A percentile compares a stretch with the other conserved stretches of the same genome.
These are phyloP conservation scores for Neogale vison DNA, from an alignment of 2,113 vertebrate genomes.

Conservation along the genomic window DNA sequence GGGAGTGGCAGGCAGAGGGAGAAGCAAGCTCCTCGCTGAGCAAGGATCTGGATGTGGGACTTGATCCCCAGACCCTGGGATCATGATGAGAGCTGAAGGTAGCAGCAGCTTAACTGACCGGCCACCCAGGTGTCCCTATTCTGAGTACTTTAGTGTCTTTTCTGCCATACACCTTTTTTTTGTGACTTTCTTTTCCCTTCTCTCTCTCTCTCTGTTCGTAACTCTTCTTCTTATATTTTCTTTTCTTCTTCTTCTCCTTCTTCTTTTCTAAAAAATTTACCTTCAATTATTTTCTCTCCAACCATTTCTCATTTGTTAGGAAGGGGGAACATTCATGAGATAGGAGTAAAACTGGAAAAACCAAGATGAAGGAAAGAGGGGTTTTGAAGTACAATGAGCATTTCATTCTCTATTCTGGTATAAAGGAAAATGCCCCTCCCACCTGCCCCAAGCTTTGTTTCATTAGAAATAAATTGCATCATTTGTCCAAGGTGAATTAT, in stretches of 20 bases:
- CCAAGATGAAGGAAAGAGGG: not conserved
- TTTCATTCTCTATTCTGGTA: not conserved
- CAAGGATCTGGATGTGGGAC: too few species aligned
- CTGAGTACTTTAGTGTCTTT: not conserved
- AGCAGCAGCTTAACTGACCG: too few species aligned
- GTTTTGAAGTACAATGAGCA: not conserved
- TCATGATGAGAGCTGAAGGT: too few species aligned
- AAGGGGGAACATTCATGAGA: not conserved
- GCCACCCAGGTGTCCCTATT: not conserved
- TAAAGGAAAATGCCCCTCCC: not conserved
- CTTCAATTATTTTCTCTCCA: not conserved
- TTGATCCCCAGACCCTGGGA: too few species aligned
- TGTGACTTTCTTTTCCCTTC: not conserved
- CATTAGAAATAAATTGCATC: not conserved
- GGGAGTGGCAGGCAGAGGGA: too few species aligned
- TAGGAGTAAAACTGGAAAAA: not conserved
- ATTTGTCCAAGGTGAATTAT: not conserved
- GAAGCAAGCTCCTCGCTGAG: too few species aligned
- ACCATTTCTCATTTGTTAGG: not conserved
- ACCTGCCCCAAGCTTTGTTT: not conserved
- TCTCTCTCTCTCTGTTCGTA: not conserved
- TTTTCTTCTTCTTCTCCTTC: not conserved
- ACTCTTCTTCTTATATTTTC: not conserved
- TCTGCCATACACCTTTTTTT: too few species aligned
- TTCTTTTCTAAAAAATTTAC: not conserved